Conservation (phyloP, 2,113 vertebrate species). For the Epinephelus moara region DNA sequence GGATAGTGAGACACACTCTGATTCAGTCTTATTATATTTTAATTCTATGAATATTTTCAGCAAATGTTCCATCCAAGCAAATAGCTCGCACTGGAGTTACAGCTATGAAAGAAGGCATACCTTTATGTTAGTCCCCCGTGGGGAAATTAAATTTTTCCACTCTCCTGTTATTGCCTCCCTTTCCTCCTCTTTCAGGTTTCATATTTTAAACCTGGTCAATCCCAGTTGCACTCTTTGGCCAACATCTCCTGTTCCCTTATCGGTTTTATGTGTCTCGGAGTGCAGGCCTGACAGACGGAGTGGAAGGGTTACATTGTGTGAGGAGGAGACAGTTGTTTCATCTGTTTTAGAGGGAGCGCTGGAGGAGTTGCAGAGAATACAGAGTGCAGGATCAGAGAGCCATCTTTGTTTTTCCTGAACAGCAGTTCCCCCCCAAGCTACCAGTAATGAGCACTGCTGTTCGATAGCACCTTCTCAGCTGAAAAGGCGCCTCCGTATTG, state of each 20-base stretch:
- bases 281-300: background rate
- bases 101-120: too few species aligned
- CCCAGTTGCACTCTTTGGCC: background rate
- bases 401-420: conserved; percentile 23
- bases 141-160: too few species aligned
- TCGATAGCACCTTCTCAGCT: conserved; percentile 34
- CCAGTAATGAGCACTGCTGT: conserved; percentile 25
- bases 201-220: background rate
- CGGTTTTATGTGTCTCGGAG: too few species aligned
- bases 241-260: background rate
- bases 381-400: conserved; percentile 1
- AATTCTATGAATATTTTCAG: background rate
- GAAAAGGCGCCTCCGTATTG: conserved; percentile 16
- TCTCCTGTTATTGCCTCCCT: background rate
- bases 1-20: background rate
- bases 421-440: conserved; percentile 26
- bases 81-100: background rate
- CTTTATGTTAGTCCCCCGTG: too few species aligned
- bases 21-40: too few species aligned
- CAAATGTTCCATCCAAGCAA: background rate
- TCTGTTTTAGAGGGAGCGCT: background rate
- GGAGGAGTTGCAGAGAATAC: conserved; percentile 3
- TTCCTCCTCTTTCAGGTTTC: too few species aligned
- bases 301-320: background rate
- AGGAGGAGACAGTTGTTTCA: conserved; percentile 3